phyloP scores from a whole-genome alignment of 2,797 vertebrate genomes.

The Pangasius sanitwongsei region DNA sequence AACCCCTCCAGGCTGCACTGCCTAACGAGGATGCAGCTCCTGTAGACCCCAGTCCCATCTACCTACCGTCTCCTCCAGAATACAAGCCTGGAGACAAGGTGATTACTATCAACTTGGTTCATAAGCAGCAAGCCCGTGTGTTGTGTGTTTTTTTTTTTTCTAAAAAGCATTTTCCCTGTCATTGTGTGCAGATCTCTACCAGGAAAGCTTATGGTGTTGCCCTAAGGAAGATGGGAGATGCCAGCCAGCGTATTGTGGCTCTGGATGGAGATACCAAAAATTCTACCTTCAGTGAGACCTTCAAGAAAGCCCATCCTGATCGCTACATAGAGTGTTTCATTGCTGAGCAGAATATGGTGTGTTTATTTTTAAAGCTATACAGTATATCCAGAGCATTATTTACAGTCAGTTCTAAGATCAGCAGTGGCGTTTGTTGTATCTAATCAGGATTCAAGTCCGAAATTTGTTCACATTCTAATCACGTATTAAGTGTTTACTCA shows the following conservation, averaged over 20 bases:
- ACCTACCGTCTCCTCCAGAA: constrained; percentile 70
- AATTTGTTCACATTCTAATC: background rate
- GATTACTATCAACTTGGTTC: background rate
- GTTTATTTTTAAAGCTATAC: background rate
- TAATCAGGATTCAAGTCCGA: background rate
- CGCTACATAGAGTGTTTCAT: constrained; percentile 88
- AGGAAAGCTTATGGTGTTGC: constrained; percentile 83
- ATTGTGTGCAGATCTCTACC: constrained; percentile 75
- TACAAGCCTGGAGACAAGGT: constrained; percentile 86
- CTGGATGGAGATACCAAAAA: constrained; percentile 87
- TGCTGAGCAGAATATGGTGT: constrained; percentile 84
- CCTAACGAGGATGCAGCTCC: constrained; percentile 75
- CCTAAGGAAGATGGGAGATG: constrained; percentile 77
- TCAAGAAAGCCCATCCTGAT: constrained; percentile 84
- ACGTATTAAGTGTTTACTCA: background rate
- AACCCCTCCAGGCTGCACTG: constrained; percentile 67
- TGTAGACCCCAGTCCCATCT: constrained; percentile 67
- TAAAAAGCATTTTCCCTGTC: background rate
- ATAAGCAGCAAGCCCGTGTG: background rate
- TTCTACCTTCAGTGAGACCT: constrained; percentile 84
- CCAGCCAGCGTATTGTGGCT: constrained; percentile 79
- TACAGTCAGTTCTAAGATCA: background rate
- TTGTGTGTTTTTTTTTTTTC: background rate
- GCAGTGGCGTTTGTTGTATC: background rate
- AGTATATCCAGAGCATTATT: background rate